These are phyloP conservation scores for Syrista parreyssii DNA, from an alignment of 2,888 invertebrate genomes.

Conservation along the genomic window DNA sequence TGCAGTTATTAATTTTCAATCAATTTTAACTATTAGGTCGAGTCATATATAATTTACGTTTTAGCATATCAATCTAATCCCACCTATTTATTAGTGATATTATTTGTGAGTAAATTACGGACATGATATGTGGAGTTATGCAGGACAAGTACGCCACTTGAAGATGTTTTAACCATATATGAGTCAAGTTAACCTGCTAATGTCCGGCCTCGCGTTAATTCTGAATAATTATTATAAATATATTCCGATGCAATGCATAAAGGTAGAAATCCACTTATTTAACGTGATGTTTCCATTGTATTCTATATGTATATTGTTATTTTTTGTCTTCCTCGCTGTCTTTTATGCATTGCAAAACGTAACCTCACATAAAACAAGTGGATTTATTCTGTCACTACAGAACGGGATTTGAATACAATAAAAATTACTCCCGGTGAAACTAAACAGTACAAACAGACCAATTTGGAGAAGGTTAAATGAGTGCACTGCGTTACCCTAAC, in stretches of 20 bases:
- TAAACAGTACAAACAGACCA: neutral
- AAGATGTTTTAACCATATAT: neutral
- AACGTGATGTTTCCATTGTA: neutral
- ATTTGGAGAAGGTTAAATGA: neutral
- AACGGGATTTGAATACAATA: too few relatives aligned
- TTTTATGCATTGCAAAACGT: neutral
- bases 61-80: too few relatives aligned
- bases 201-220: neutral
- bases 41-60: too few relatives aligned
- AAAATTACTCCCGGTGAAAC: too few relatives aligned
- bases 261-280: neutral
- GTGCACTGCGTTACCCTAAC: neutral
- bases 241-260: neutral
- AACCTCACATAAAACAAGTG: neutral
- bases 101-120: neutral
- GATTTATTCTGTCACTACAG: neutral
- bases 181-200: neutral
- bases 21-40: too few relatives aligned
- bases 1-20: too few relatives aligned
- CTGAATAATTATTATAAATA: neutral
- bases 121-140: neutral
- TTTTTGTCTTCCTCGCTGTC: neutral
- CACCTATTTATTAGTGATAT: too few relatives aligned
- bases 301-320: neutral
- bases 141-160: neutral